Percentiles rank a stretch among this genome's conserved stretches.
phyloP scores from a whole-genome alignment of 1,140 invertebrate genomes.

The Tachypleus tridentatus region DNA sequence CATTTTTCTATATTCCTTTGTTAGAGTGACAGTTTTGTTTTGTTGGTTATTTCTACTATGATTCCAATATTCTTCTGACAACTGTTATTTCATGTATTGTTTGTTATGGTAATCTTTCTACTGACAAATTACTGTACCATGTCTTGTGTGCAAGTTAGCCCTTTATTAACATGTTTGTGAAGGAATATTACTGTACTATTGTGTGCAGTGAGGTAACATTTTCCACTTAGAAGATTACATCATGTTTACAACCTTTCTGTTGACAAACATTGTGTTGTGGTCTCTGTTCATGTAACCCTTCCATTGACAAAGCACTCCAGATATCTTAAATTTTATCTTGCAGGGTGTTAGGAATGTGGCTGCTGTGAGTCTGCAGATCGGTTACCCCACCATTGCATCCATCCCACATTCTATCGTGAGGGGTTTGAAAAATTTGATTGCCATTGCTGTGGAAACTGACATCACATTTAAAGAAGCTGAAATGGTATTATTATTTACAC shows the following conservation, averaged over 20 bases:
- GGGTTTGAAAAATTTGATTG: slow-evolving; percentile 95
- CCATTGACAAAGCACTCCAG: too few relatives aligned
- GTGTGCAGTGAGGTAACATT: too few relatives aligned
- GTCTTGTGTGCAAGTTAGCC: too few relatives aligned
- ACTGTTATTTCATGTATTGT: not conserved
- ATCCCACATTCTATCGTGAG: slow-evolving; percentile 94
- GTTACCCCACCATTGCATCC: slow-evolving; percentile 92
- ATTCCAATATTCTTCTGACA: slow-evolving; percentile 5
- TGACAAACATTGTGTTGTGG: too few relatives aligned
- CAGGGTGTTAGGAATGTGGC: slow-evolving; percentile 85
- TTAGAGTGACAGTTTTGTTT: not conserved
- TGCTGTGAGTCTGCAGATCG: slow-evolving; percentile 81
- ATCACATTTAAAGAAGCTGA: slow-evolving; percentile 87
- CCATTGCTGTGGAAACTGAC: slow-evolving; percentile 89
- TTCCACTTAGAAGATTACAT: too few relatives aligned
- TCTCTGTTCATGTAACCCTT: too few relatives aligned
- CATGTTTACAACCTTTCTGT: too few relatives aligned
- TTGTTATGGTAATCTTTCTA: too few relatives aligned
- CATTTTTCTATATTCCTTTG: slow-evolving; percentile 1
- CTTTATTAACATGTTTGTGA: too few relatives aligned
- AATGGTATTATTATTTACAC: slow-evolving; percentile 75
- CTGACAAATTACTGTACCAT: too few relatives aligned
- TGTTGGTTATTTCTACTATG: slow-evolving; percentile 4
- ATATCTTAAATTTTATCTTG: slow-evolving; percentile 17
- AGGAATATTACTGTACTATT: too few relatives aligned